A percentile compares a stretch with the other conserved stretches of the same genome.
These are phyloP conservation scores for Microtus pennsylvanicus DNA, from an alignment of 2,113 vertebrate species.

Conservation along the genomic window DNA sequence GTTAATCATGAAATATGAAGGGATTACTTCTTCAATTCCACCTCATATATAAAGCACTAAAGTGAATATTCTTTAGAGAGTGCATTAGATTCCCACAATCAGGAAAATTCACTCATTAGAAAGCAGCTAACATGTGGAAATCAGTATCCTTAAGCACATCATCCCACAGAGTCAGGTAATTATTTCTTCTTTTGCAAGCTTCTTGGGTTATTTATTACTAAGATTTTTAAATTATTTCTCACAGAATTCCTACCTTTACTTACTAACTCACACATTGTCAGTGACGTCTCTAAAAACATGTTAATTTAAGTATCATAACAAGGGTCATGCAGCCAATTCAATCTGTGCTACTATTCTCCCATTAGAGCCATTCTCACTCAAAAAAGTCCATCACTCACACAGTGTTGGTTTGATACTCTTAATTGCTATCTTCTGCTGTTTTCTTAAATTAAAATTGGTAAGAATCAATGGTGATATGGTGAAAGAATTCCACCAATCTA, in stretches of 20 bases:
- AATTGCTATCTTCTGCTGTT: neutral
- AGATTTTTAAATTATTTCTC: neutral
- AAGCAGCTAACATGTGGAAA: neutral
- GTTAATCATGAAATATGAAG: constrained; percentile 26
- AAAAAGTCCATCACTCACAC: neutral
- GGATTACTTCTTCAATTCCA: neutral
- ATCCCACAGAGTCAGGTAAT: neutral
- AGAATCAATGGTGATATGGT: neutral
- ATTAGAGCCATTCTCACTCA: neutral
- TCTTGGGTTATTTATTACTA: neutral
- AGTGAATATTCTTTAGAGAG: neutral
- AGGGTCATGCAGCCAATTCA: neutral
- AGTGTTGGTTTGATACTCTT: neutral
- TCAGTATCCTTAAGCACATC: neutral
- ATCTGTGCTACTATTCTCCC: neutral
- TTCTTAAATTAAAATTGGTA: neutral
- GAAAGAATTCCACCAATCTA: neutral
- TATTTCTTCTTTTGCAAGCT: neutral
- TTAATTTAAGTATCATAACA: neutral
- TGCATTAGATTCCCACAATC: constrained; percentile 19
- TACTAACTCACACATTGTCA: neutral
- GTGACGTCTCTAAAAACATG: neutral
- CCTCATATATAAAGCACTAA: neutral
- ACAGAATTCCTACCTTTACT: neutral
- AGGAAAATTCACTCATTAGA: neutral